Evolutionary conservation across 2,888 invertebrate genomes (phyloP), one percentile per base, ranked within the genome.

Genomic region (Eubasilissa splendida): DNA sequence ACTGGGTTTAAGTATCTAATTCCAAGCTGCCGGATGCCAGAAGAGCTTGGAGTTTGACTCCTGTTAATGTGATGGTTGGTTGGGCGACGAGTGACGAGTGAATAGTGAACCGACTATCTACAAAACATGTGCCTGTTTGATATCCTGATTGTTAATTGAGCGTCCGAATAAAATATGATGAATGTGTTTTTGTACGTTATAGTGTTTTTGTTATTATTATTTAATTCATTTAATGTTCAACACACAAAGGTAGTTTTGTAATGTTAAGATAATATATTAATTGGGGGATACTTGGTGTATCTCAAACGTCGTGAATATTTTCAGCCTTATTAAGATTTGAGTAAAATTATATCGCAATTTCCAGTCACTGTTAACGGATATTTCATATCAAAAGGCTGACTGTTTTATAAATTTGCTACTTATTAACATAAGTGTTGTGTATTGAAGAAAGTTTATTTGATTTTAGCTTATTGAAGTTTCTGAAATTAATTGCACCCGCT

Each of bases 161-260:
- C 76, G 76, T 76, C 76, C 76, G 76, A 76, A 76, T 76, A 76
- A 76, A 68, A 75, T 59, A 71, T 71, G 33, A 60, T 65, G 59
- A 65, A 66, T 76, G 75, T 50, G n/a, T 63, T 53, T 60, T 75
- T 60, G 42, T 60, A 52, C 50, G 33, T 73, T 73, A 33, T 73
- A 73, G 42, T 33, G 9, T 73, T 73, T 58, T 73, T 31, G 71
- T 73, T 73, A 73, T 56, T 42, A 42, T 42, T 73, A 58, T 73
- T 73, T 33, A 71, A 71, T 71, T 33, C 9, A 71, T 56, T 71
- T 54, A 54, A 56, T 73, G 71, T 73, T 73, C 71, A 73, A 73
- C 71, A 73, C 71, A 73, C 71, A 73, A 73, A 73, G 22, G 71
- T 42, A 42, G 42, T 42, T 33, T 56, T 33, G 11, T 73, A 73